These are phyloP conservation scores for Vimba vimba DNA, from an alignment of 2,113 vertebrate genomes.

Conservation along the genomic window DNA sequence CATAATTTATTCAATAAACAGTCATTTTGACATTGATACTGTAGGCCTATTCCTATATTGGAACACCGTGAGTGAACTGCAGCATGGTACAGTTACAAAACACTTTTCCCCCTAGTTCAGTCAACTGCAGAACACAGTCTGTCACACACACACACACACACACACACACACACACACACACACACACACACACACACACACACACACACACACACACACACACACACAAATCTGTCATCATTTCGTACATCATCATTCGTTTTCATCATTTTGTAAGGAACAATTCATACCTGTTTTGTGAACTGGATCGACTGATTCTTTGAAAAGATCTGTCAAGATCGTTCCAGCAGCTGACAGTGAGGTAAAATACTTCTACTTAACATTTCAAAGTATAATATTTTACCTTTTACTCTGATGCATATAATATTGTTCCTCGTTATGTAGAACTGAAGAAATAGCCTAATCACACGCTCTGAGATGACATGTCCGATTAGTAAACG, in stretches of 20 bases:
- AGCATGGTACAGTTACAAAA: slow-evolving; percentile 7
- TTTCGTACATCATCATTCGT: too few species aligned
- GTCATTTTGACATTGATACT: not conserved
- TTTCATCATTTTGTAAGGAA: not conserved
- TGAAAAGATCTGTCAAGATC: not conserved
- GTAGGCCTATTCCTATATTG: not conserved
- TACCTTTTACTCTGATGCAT: not conserved
- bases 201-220: too few species aligned
- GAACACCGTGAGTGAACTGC: not conserved
- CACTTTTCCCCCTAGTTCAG: not conserved
- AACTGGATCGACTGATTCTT: not conserved
- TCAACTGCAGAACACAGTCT: not conserved
- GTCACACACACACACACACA: fast-evolving
- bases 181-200: too few species aligned
- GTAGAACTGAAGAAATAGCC: not conserved
- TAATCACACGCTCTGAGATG: not conserved
- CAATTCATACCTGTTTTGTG: not conserved
- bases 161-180: too few species aligned
- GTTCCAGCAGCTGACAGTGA: not conserved
- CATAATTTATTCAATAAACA: slow-evolving; percentile 22
- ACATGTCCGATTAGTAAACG: not conserved
- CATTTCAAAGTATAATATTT: not conserved
- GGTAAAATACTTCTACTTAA: not conserved
- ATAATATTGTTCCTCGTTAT: not conserved
- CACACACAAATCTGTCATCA: too few species aligned